Conservation (phyloP, 2,113 vertebrate species). For the human region DNA sequence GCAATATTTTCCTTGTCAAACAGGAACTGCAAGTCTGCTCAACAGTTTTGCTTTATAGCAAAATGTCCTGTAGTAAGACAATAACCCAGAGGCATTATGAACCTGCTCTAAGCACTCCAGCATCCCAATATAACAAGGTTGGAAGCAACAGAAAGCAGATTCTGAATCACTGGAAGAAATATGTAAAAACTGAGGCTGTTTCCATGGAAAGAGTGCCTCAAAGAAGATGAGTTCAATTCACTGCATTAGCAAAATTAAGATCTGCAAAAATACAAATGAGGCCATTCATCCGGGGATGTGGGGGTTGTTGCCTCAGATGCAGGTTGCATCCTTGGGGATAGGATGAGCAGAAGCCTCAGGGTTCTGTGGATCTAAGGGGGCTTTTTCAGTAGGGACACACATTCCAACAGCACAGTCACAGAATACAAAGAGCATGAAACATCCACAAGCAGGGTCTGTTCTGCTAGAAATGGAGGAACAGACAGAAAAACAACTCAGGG, state of each 20-base stretch:
- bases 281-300: conserved; percentile 40
- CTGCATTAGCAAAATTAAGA: conserved; percentile 70
- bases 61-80: conserved; percentile 43
- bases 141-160: conserved; percentile 60
- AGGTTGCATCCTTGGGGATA: too few species aligned
- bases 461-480: not conserved
- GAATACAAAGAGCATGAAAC: accelerated
- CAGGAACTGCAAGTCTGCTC: not conserved
- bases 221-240: conserved; percentile 44
- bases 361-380: not conserved
- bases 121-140: conserved; percentile 36
- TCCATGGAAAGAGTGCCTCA: not conserved
- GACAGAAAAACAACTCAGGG: not conserved
- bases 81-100: conserved; percentile 59
- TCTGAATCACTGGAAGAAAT: conserved; percentile 43
- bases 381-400: not conserved
- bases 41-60: not conserved
- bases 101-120: conserved; percentile 1
- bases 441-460: accelerated
- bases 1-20: not conserved
- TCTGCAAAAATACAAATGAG: conserved; percentile 53
- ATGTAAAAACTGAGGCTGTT: conserved; percentile 36
- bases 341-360: not conserved
- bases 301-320: not conserved
- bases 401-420: not conserved